Percentiles rank a stretch among this genome's conserved stretches.
phyloP scores from a whole-genome alignment of 2,888 invertebrate species.

The Eulithis prunata region DNA sequence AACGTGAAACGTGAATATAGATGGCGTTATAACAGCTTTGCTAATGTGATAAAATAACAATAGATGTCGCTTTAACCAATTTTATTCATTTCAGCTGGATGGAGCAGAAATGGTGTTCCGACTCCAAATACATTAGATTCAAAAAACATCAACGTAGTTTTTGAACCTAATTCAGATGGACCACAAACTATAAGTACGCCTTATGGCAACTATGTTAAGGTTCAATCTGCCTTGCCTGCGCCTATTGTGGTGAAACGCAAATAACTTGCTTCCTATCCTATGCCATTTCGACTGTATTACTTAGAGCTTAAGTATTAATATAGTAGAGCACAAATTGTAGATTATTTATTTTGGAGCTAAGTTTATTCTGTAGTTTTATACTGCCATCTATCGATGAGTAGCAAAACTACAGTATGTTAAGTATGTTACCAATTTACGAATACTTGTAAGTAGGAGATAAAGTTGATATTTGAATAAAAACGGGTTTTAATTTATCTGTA shows the following conservation, averaged over 20 bases:
- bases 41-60: too few relatives aligned
- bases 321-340: neutral
- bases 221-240: constrained; percentile 41
- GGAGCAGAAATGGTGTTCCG: constrained; percentile 63
- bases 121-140: constrained; percentile 41
- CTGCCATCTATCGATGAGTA: constrained; percentile 37
- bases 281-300: constrained; percentile 20
- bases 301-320: constrained; percentile 4
- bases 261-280: constrained; percentile 23
- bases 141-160: constrained; percentile 50
- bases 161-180: constrained; percentile 59
- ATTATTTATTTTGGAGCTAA: constrained; percentile 10
- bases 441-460: neutral
- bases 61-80: constrained; percentile 1
- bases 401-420: constrained; percentile 32
- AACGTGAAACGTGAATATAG: too few relatives aligned
- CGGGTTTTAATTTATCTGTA: too few relatives aligned
- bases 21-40: too few relatives aligned
- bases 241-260: constrained; percentile 17
- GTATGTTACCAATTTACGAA: constrained; percentile 27
- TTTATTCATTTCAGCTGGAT: constrained; percentile 57
- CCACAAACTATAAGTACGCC: constrained; percentile 76
- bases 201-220: constrained; percentile 67
- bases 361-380: neutral
- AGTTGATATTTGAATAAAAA: neutral